Evolutionary conservation across 2,113 vertebrate species (phyloP), one percentile per base, ranked within the genome.

Genomic region (Urocolius indicus): DNA sequence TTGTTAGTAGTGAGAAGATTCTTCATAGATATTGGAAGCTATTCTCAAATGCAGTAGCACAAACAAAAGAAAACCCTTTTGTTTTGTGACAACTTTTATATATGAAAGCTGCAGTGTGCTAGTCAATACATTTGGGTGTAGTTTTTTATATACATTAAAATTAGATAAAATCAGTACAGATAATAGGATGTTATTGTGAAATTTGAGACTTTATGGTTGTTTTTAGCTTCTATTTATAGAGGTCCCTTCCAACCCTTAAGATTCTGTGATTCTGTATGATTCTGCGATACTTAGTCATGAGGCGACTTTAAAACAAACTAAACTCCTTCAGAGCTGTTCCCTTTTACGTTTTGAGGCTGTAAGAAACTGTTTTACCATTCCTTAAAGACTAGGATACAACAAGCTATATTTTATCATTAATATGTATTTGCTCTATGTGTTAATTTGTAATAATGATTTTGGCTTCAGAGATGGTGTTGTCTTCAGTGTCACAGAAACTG

Each of bases 391-490:
- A 55, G 30, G 18, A 20, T 72, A 45, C 6, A 54, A 16, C 10
- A 23, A 43, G 77, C 32, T 67, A 9, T 62, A 1, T 62, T 68
- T 55, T 67, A 16, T 80, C 38, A 20, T 73, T 74, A 66, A 73
- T 15, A 32, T 1, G 0, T 51, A 6, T 77, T 59, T 5, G 1
- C 4, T 48, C 3, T 46, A 8, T 69, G 69, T 9, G 5, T 91
- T 76, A 36, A 74, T 86, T 69, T 59, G 16, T 66, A 71, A 22
- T 79, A 58, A 76, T 20, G 26, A 49, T 71, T 90, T 82, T 85
- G 6, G 6, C 27, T 72, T 67, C 55, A 65, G 21, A 38, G 10
- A 13, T 63, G 24, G 1, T 55, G 4, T 5, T 65, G 41, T 65
- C 48, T 68, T 68, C 1, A 3, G 24, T 84, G 22, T 66, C 32